phyloP scores from a whole-genome alignment of 2,888 invertebrate genomes.

The Drosophila melanosoma region DNA sequence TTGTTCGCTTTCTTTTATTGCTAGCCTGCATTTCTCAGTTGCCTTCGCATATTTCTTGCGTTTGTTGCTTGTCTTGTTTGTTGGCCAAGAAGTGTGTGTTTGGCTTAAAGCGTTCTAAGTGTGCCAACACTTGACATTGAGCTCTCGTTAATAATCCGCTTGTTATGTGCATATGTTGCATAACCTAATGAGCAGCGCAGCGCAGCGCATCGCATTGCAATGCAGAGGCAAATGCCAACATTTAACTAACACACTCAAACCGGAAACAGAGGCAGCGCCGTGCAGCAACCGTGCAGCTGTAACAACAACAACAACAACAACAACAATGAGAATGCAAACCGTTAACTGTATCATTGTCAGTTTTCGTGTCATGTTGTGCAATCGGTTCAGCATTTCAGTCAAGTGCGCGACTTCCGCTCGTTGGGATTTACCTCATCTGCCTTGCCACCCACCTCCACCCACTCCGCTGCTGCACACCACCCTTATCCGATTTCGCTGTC shows the following conservation, averaged over 20 bases:
- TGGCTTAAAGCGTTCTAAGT: conserved; percentile 49
- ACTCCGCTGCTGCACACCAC: neutral
- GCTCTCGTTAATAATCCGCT: conserved; percentile 63
- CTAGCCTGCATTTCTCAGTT: conserved; percentile 2
- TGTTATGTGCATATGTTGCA: conserved; percentile 57
- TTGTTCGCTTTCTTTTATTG: neutral
- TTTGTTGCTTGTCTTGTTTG: conserved; percentile 5
- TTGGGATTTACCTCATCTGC: conserved; percentile 31
- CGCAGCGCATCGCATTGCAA: neutral
- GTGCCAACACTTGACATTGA: conserved; percentile 66
- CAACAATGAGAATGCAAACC: conserved; percentile 13
- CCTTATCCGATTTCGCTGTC: neutral
- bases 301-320: conserved; percentile 21
- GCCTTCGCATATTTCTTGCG: conserved; percentile 10
- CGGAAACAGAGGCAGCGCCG: conserved; percentile 56
- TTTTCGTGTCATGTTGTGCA: conserved; percentile 67
- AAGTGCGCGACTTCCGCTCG: conserved; percentile 60
- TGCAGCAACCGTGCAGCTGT: conserved; percentile 20
- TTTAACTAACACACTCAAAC: conserved; percentile 46
- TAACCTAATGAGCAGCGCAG: conserved; percentile 67
- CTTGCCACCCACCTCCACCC: neutral
- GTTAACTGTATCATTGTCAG: conserved; percentile 57
- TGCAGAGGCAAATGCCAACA: conserved; percentile 55
- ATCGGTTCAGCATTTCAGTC: conserved; percentile 63
- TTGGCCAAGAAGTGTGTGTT: conserved; percentile 22